Evolutionary conservation across 2,113 vertebrate species (phyloP), one percentile per base, ranked within the genome.

Genomic region (Struthidea cinerea): DNA sequence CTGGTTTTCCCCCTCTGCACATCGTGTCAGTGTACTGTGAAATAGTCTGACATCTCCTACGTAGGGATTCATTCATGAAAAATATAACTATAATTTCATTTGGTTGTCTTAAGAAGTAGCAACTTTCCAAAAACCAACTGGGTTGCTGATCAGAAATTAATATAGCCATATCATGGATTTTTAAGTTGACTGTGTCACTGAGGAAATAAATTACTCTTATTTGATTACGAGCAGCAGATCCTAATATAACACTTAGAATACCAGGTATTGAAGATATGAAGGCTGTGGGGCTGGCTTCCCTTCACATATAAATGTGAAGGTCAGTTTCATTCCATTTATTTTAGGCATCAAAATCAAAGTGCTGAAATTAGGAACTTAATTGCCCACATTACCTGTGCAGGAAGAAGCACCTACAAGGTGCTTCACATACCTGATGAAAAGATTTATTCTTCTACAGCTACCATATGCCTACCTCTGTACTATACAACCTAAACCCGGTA

Each of bases 21-120:
- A 35, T 68, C 67, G 10, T 4, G 1, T 46, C 39, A 61, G 10
- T 26, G 23, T 8, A 26, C 37, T 56, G 20, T 33, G 24, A 83
- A 91, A 56, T 4, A 35, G 46, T 12, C 27, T 57, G 67, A 39
- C 13, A 15, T 26, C 23, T 37, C 23, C 8, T 39, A 4, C 5
- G 16, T 11, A 57, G 14, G 6, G 6, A 56, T 65, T 63, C 0
- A 32, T 83, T 49, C 0, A 0, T 0, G 1, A 75, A 13, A 79
- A 79, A 80, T 49, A 21, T 18, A 71, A 52, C 10, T 35, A 6
- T 28, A 37, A 39, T 71, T 67, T 82, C 4, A 28, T 61, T 44
- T 83, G 7, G 5, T 61, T 70, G 21, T 57, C 17, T 59, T 67
- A 53, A 75, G 35, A 69, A 88, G 27, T 30, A 70, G 1, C 11